These are phyloP conservation scores for Oreocharis arfaki DNA, from an alignment of 2,113 vertebrate genomes.

Conservation along the genomic window DNA sequence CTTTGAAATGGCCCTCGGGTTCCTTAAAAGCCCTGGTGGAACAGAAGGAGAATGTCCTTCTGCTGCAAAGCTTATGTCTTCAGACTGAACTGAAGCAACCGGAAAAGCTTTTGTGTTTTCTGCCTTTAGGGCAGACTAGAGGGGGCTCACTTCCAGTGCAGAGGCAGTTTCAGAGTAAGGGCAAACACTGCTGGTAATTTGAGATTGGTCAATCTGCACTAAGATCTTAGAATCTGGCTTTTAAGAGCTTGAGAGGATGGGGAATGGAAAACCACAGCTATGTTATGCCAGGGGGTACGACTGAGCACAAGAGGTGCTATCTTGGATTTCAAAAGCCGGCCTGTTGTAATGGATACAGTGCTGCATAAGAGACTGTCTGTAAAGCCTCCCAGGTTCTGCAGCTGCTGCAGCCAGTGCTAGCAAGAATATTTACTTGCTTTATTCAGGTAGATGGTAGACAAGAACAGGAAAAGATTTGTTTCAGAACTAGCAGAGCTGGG, in stretches of 20 bases:
- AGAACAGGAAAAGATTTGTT: not conserved
- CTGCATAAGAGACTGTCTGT: too few species aligned
- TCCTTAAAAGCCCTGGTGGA: not conserved
- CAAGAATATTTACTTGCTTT: not conserved
- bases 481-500: not conserved
- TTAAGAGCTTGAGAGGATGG: not conserved
- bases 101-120: not conserved
- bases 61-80: not conserved
- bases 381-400: not conserved
- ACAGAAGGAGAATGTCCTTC: not conserved
- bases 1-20: not conserved
- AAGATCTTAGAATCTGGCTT: not conserved
- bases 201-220: not conserved
- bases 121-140: not conserved
- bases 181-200: not conserved
- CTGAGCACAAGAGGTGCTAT: not conserved
- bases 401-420: not conserved
- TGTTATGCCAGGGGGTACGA: not conserved
- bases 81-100: not conserved
- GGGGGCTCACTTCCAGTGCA: not conserved
- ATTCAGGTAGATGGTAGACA: not conserved
- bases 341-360: not conserved
- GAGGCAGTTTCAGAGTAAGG: not conserved
- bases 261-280: not conserved
- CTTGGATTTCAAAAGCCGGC: not conserved